phyloP scores from a whole-genome alignment of 2,888 invertebrate species.

The Bruchidius siliquastri region DNA sequence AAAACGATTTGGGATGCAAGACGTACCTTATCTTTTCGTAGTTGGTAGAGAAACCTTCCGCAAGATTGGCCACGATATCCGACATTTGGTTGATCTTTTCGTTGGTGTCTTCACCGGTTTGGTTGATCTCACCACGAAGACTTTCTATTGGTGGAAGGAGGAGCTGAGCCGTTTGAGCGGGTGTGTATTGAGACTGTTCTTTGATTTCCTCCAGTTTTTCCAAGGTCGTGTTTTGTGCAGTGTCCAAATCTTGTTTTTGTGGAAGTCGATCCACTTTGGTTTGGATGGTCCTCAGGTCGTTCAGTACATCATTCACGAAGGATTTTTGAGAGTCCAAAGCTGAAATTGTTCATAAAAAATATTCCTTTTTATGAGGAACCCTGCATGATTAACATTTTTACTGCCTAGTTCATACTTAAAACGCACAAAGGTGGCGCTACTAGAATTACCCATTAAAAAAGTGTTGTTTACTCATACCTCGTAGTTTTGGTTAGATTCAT shows the following conservation, averaged over 20 bases:
- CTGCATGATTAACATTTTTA: too few relatives aligned
- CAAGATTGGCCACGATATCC: slow-evolving; percentile 57
- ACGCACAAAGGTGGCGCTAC: too few relatives aligned
- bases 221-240: slow-evolving; percentile 58
- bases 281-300: slow-evolving; percentile 34
- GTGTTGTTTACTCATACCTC: too few relatives aligned
- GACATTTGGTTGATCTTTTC: slow-evolving; percentile 34
- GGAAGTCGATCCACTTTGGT: slow-evolving; percentile 44
- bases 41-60: slow-evolving; percentile 53
- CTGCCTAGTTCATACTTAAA: too few relatives aligned
- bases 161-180: slow-evolving; percentile 9
- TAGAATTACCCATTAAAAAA: too few relatives aligned
- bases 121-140: slow-evolving; percentile 24
- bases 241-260: slow-evolving; percentile 51
- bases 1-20: too few relatives aligned
- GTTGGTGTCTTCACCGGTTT: slow-evolving; percentile 31
- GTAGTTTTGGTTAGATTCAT: too few relatives aligned
- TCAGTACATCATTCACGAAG: slow-evolving; percentile 36
- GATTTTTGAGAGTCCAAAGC: slow-evolving; percentile 37
- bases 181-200: slow-evolving; percentile 9
- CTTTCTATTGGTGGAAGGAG: slow-evolving; percentile 22
- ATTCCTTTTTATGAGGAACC: too few relatives aligned
- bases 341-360: too few relatives aligned
- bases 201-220: slow-evolving; percentile 23
- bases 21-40: slow-evolving; percentile 49